Percentiles rank a stretch among this genome's conserved stretches.
Conservation (phyloP, 2,113 vertebrate species). For the Chaetura pelagica region DNA sequence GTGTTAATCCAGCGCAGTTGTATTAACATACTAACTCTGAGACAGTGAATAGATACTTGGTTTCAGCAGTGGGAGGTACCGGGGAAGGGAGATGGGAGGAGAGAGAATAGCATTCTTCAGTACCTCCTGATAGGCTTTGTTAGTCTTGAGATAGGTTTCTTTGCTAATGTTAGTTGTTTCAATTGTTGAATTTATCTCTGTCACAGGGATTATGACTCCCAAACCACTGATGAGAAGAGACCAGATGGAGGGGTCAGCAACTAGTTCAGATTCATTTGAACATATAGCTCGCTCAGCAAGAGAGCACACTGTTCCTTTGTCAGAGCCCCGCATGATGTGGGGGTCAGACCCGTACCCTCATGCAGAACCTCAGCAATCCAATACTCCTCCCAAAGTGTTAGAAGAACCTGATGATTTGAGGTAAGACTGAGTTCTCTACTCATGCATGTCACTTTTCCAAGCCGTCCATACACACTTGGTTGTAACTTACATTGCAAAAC, state of each 20-base stretch:
- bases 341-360: constrained; percentile 91
- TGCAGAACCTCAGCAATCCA: constrained; percentile 82
- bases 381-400: constrained; percentile 82
- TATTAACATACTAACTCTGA: too few species aligned
- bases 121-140: background rate
- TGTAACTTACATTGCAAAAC: background rate
- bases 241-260: constrained; percentile 87
- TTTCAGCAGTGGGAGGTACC: accelerated
- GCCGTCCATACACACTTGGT: accelerated
- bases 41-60: background rate
- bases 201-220: constrained; percentile 90
- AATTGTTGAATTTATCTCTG: background rate
- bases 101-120: background rate
- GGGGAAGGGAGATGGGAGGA: background rate
- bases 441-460: accelerated
- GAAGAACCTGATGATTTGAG: constrained; percentile 87
- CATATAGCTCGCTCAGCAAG: constrained; percentile 87
- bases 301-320: constrained; percentile 85
- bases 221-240: constrained; percentile 95
- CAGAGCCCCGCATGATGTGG: constrained; percentile 92
- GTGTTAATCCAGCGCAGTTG: background rate
- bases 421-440: constrained; percentile 56
- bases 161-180: background rate
- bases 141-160: background rate
- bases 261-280: constrained; percentile 91